phyloP scores from a whole-genome alignment of 2,888 invertebrate genomes.

The Metacarcinus magister region DNA sequence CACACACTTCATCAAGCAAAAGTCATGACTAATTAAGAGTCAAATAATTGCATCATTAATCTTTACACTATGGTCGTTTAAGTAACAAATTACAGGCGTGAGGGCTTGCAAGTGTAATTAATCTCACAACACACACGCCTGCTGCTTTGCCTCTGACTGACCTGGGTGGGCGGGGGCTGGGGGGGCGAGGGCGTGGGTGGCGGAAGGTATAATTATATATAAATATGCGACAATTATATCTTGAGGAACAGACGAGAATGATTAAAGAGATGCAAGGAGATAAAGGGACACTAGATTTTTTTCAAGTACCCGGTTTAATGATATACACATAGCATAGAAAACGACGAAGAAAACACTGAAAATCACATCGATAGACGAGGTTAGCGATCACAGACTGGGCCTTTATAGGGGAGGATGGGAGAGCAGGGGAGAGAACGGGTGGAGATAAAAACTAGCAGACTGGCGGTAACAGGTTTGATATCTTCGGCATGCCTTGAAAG shows the following conservation, averaged over 20 bases:
- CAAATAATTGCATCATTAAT: not conserved
- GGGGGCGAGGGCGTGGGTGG: not conserved
- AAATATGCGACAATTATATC: not conserved
- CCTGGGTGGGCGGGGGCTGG: not conserved
- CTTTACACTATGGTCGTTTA: constrained; percentile 26
- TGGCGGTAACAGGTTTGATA: not conserved
- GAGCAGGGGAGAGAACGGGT: not conserved
- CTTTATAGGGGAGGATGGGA: not conserved
- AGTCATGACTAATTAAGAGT: not conserved
- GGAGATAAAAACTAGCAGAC: not conserved
- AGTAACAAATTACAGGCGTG: constrained; percentile 10
- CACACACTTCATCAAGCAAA: not conserved
- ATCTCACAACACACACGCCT: not conserved
- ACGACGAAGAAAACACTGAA: too few relatives aligned
- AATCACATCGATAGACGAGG: too few relatives aligned
- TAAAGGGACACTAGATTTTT: not conserved
- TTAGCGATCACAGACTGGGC: not conserved
- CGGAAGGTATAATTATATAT: not conserved
- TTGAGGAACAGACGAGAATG: not conserved
- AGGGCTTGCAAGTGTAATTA: not conserved
- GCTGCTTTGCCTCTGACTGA: not conserved
- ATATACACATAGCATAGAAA: too few relatives aligned
- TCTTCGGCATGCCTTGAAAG: not conserved
- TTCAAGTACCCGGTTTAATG: too few relatives aligned
- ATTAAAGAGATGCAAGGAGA: not conserved